Conservation (phyloP, 2,113 vertebrate genomes). For the Corythaixoides concolor region DNA sequence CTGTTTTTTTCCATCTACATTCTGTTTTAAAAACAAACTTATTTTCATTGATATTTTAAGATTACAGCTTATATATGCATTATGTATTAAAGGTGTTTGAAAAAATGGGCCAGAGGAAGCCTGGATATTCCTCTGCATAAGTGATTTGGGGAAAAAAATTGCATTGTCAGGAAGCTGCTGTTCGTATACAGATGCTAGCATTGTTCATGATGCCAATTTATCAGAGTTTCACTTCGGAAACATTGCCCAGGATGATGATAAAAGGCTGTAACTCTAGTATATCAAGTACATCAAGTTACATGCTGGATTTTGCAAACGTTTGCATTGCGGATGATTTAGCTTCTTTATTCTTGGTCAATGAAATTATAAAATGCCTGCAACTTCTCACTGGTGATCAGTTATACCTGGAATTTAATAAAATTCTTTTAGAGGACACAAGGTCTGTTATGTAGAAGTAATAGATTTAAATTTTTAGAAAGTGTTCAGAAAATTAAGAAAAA, state of each 20-base stretch:
- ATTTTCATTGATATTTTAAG: not conserved
- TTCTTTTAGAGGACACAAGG: not conserved
- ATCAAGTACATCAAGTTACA: not conserved
- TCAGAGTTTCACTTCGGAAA: not conserved
- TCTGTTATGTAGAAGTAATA: accelerated
- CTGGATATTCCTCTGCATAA: not conserved
- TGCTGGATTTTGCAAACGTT: not conserved
- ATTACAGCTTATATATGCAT: not conserved
- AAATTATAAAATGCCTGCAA: not conserved
- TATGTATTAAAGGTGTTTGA: not conserved
- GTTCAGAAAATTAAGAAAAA: not conserved
- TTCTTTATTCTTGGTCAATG: not conserved
- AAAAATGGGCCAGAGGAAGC: not conserved
- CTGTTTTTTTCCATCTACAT: not conserved
- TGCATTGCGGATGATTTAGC: not conserved
- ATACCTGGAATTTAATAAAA: not conserved
- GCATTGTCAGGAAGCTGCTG: not conserved
- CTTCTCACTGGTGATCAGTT: not conserved
- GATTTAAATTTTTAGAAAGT: not conserved
- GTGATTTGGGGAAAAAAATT: not conserved
- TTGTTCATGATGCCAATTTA: not conserved
- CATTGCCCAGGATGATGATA: not conserved
- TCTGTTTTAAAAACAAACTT: not conserved
- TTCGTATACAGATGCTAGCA: not conserved
- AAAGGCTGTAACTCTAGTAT: not conserved